Evolutionary conservation across 2,113 vertebrate species (phyloP), one percentile per base, ranked within the genome.

Genomic region (Cebus imitator): DNA sequence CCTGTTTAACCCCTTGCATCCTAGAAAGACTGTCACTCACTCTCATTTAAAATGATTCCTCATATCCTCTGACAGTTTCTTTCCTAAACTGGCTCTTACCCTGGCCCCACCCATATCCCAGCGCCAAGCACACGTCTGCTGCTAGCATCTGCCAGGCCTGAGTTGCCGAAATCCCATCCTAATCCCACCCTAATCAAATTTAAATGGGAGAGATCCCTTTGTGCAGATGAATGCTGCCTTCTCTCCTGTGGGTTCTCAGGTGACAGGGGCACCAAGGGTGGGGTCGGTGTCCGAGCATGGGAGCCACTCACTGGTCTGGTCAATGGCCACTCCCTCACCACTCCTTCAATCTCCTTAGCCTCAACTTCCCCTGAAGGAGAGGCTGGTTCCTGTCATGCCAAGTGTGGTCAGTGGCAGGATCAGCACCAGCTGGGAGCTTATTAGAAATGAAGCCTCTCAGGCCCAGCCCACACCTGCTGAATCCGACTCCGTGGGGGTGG

Each of bases 1-100:
- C 92, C 94, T 97, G 97, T 97, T 98, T 98, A 97, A 97, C 97
- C 97, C 96, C 61, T 97, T 35, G 12, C 45, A 64, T 68, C 50
- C 96, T 84, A 57, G 87, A 64, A 72, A 86, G 66, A 73, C 95
- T 92, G 94, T 78, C 76, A 68, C 57, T 95, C 83, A 17, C 40
- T 85, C 70, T 48, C 61, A 1, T 4, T 30, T 14, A 55, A 43
- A 68, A 94, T 1, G 10, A 50, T 66, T 50, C 43, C 30, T 72
- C 4, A 11, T 0, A 6, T 35, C 61, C 82, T 57, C 40, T 2
- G 1, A 40, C 0, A 0, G 32, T 25, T 45, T 70, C 48, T 45
- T 50, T 91, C 87, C 78, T 52, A 10, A n/a, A 40, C 58, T 10
- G 9, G 87, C 32, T 57, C 73, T 78, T 17, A 9, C 64, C 35